These are phyloP conservation scores for Eudasyphora cyanicolor DNA, from an alignment of 2,888 invertebrate species.

Conservation along the genomic window DNA sequence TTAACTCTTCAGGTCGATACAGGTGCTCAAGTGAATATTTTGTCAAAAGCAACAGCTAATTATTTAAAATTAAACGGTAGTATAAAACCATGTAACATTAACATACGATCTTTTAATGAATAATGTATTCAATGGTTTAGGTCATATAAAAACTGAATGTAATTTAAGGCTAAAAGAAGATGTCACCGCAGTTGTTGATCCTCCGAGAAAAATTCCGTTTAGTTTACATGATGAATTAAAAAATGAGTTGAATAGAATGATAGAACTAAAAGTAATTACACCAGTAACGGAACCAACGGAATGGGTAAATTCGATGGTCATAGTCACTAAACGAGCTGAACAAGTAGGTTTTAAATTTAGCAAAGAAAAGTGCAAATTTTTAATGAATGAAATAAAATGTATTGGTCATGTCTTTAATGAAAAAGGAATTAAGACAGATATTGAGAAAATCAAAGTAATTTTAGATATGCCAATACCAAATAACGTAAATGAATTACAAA, in stretches of 20 bases:
- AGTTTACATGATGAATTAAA: too few species aligned
- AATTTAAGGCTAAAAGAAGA: too few species aligned
- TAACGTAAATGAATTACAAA: slow-evolving; percentile 13
- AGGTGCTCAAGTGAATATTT: slow-evolving; percentile 26
- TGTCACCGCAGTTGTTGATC: too few species aligned
- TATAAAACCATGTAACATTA: too few species aligned
- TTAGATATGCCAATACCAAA: slow-evolving; percentile 14
- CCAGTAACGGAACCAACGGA: not conserved
- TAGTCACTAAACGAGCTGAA: slow-evolving; percentile 44
- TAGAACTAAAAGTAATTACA: not conserved
- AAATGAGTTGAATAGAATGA: too few species aligned
- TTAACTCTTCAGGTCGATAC: slow-evolving; percentile 28
- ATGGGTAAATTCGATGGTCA: slow-evolving; percentile 62
- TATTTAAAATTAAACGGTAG: not conserved
- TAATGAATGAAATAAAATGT: slow-evolving; percentile 39
- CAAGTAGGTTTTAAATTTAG: slow-evolving; percentile 53
- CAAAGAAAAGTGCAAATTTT: slow-evolving; percentile 32
- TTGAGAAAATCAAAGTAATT: slow-evolving; percentile 29
- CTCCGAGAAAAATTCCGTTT: too few species aligned
- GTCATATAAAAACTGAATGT: too few species aligned
- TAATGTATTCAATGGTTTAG: too few species aligned
- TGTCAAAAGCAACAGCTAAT: slow-evolving; percentile 3
- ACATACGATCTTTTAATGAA: too few species aligned
- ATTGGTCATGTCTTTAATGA: slow-evolving; percentile 45
- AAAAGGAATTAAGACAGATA: slow-evolving; percentile 21